Conservation (phyloP, 1,140 invertebrate genomes). For the Drosophila varians region DNA sequence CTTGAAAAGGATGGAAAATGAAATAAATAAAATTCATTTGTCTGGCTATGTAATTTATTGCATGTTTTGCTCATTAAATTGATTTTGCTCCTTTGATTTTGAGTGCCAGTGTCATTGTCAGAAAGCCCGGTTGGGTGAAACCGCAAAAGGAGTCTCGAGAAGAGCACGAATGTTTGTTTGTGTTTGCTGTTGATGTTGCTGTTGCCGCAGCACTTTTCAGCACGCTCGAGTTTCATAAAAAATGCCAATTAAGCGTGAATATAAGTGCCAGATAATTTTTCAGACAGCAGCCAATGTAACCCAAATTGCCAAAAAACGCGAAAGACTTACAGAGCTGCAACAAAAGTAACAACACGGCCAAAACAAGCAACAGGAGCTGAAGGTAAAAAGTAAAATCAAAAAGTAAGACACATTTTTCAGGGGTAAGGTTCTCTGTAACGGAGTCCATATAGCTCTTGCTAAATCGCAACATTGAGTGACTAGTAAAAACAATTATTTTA, state of each 20-base stretch:
- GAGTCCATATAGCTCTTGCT: neutral
- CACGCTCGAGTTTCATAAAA: conserved; percentile 79
- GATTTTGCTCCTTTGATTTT: conserved; percentile 78
- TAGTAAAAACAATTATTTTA: neutral
- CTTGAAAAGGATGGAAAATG: conserved; percentile 20
- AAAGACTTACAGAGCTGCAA: conserved; percentile 57
- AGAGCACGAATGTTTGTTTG: conserved; percentile 65
- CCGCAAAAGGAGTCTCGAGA: conserved; percentile 46
- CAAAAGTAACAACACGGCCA: conserved; percentile 15
- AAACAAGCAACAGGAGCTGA: conserved; percentile 39
- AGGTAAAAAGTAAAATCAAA: conserved; percentile 46
- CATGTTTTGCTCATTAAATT: conserved; percentile 83
- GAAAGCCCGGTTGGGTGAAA: conserved; percentile 4
- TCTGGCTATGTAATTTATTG: conserved; percentile 71
- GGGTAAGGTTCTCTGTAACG: conserved; percentile 32
- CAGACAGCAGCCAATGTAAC: conserved; percentile 78
- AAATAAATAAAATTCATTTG: conserved; percentile 54
- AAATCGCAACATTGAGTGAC: neutral
- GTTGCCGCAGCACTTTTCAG: conserved; percentile 64
- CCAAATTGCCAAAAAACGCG: conserved; percentile 73
- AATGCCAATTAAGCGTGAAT: conserved; percentile 84
- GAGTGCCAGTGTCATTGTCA: conserved; percentile 82
- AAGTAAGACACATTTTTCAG: conserved; percentile 47
- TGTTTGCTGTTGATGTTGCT: conserved; percentile 1
- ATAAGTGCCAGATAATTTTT: conserved; percentile 83